These are phyloP conservation scores for Operophtera brumata DNA, from an alignment of 2,888 invertebrate genomes.

Conservation along the genomic window DNA sequence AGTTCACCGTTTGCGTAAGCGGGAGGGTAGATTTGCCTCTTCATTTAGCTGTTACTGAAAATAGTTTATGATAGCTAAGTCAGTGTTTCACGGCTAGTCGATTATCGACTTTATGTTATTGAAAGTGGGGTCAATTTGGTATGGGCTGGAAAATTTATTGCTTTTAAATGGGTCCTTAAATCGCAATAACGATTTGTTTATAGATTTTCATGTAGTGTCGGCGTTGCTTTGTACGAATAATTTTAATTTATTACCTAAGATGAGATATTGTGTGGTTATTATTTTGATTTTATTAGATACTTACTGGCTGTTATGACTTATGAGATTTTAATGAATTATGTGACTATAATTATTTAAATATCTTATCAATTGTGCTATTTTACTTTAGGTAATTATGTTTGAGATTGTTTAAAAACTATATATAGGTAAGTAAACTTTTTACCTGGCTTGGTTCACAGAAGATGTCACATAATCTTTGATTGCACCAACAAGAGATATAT, in stretches of 20 bases:
- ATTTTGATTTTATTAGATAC: constrained; percentile 44
- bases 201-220: constrained; percentile 57
- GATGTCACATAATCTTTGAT: too few species aligned
- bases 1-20: constrained; percentile 35
- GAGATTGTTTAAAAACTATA: too few species aligned
- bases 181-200: constrained; percentile 80
- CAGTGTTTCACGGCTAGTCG: constrained; percentile 31
- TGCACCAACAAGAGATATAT: too few species aligned
- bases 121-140: constrained; percentile 37
- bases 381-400: too few species aligned
- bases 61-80: constrained; percentile 76
- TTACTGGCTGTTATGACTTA: constrained; percentile 38
- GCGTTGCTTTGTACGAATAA: constrained; percentile 57
- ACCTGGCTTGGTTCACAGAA: too few species aligned
- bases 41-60: constrained; percentile 73
- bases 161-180: constrained; percentile 79
- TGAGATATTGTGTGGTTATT: constrained; percentile 41
- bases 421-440: too few species aligned
- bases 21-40: constrained; percentile 53
- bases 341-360: not conserved
- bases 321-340: constrained; percentile 7
- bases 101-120: constrained; percentile 45
- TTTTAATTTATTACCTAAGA: constrained; percentile 56
- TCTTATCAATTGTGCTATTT: too few species aligned
- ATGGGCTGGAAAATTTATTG: constrained; percentile 60